A percentile compares a stretch with the other conserved stretches of the same genome.
Conservation (phyloP, 2,888 invertebrate genomes). For the Cyrtodaria siliqua region DNA sequence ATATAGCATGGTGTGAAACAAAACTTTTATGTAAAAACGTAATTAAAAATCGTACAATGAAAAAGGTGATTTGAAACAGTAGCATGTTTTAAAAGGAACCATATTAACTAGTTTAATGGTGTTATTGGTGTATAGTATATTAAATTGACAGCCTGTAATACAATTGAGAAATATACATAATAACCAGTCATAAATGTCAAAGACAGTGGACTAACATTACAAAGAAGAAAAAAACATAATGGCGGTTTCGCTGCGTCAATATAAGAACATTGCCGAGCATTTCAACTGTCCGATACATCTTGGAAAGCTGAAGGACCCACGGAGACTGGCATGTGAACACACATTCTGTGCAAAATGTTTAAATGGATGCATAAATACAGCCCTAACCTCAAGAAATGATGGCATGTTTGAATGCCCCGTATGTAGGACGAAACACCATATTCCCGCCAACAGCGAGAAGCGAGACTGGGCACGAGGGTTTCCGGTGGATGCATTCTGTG, state of each 20-base stretch:
- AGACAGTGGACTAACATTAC: no score
- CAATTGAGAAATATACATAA: no score
- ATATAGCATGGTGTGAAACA: no score
- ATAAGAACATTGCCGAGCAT: conserved; percentile 63
- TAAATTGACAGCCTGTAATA: no score
- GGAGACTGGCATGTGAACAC: conserved; percentile 58
- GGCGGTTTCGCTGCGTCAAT: conserved; percentile 51
- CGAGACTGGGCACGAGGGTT: conserved; percentile 61
- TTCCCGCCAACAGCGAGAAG: conserved; percentile 37
- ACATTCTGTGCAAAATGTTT: conserved; percentile 63
- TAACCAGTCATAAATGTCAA: no score
- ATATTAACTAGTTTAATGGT: no score
- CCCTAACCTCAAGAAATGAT: conserved; percentile 43
- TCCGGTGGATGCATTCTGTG: conserved; percentile 63
- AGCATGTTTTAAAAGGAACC: no score
- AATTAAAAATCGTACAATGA: no score
- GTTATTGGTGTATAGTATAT: no score
- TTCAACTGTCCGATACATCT: conserved; percentile 65
- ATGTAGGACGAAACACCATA: conserved; percentile 56
- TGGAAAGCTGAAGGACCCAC: conserved; percentile 56
- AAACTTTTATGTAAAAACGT: no score
- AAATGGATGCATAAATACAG: conserved; percentile 58
- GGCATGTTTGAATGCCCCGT: conserved; percentile 64
- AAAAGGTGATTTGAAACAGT: no score
- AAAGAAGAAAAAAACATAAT: conserved; percentile 8